Conservation (phyloP, 2,888 invertebrate genomes). For the Elaeidobius kamerunicus region DNA sequence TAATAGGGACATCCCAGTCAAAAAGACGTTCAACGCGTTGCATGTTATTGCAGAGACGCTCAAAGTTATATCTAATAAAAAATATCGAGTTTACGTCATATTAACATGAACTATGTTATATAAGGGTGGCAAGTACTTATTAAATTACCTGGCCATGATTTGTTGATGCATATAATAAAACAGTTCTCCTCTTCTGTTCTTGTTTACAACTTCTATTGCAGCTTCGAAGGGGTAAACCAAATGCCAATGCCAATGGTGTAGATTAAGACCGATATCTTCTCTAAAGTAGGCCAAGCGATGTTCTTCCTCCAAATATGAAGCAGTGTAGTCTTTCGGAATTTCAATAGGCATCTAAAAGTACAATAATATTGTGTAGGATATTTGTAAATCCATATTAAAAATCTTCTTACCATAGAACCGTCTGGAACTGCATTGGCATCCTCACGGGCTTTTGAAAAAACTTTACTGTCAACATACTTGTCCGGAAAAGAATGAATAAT, state of each 20-base stretch:
- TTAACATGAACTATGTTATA: no score
- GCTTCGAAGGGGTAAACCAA: conserved; percentile 79
- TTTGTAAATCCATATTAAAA: no score
- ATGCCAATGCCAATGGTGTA: conserved; percentile 92
- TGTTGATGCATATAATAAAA: conserved; percentile 80
- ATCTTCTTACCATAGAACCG: conserved; percentile 64
- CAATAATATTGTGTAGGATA: no score
- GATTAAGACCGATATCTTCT: conserved; percentile 78
- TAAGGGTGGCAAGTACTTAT: no score
- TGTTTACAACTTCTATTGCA: conserved; percentile 60
- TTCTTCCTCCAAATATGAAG: conserved; percentile 70
- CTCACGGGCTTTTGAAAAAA: conserved; percentile 67
- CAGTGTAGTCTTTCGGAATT: conserved; percentile 62
- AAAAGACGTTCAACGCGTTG: conserved; percentile 60
- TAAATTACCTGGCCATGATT: conserved; percentile 53
- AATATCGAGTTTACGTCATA: no score
- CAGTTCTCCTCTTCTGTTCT: conserved; percentile 74
- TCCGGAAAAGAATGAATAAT: conserved; percentile 78
- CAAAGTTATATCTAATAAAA: conserved; percentile 70
- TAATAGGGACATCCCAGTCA: conserved; percentile 66
- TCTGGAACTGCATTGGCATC: conserved; percentile 61
- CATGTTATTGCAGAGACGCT: conserved; percentile 71
- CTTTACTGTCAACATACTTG: conserved; percentile 74
- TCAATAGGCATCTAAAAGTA: conserved; percentile 63
- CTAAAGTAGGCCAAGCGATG: conserved; percentile 81